Percentiles rank a stretch among this genome's conserved stretches.
These are phyloP conservation scores for Yoshiicerus persimilis DNA, from an alignment of 1,140 invertebrate genomes.

Conservation along the genomic window DNA sequence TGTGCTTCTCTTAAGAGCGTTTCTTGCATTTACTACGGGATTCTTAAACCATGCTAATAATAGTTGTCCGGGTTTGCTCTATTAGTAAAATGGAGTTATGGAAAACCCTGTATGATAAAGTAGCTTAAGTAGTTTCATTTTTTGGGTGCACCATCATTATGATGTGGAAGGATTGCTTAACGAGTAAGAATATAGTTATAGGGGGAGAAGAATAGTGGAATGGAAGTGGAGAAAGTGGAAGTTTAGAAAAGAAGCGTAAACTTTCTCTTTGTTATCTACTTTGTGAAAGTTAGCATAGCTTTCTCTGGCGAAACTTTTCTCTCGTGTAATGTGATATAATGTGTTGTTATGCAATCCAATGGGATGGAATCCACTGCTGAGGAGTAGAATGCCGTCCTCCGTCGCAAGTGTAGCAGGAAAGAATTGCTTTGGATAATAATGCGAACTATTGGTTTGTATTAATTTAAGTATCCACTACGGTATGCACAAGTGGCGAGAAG, in stretches of 20 bases:
- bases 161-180: background rate
- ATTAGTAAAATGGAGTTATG: background rate
- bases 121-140: constrained; percentile 3
- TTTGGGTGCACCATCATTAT: constrained; percentile 1
- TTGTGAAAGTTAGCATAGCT: background rate
- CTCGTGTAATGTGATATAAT: background rate
- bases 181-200: background rate
- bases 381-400: background rate
- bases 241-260: background rate
- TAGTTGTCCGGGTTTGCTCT: background rate
- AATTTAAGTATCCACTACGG: background rate
- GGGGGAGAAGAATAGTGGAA: background rate
- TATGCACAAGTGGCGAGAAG: background rate
- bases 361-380: background rate
- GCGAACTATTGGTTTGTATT: background rate
- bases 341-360: background rate
- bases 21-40: background rate
- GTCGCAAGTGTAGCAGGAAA: background rate
- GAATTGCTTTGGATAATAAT: background rate
- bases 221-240: background rate
- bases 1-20: background rate
- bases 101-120: background rate
- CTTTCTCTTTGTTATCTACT: constrained; percentile 7
- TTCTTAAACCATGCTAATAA: background rate
- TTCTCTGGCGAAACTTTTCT: background rate